A percentile compares a stretch with the other conserved stretches of the same genome.
These are phyloP conservation scores for Hippocampus abdominalis DNA, from an alignment of 2,113 vertebrate genomes.

Conservation along the genomic window DNA sequence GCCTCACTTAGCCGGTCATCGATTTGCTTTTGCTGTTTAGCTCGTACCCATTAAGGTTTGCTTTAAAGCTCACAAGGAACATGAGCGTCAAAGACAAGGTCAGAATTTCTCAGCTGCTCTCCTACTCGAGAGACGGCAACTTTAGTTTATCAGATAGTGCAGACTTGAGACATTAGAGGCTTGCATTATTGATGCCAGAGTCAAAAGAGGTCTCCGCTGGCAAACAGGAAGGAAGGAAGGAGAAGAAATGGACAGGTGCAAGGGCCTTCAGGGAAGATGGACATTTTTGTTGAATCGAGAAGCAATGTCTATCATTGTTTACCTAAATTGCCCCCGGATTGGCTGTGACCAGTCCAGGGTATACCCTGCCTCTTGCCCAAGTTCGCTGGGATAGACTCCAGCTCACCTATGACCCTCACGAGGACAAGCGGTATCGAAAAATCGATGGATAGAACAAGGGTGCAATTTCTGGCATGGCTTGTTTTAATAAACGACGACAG, in stretches of 20 bases:
- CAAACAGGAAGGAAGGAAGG: slow-evolving; percentile 44
- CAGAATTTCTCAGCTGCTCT: slow-evolving; percentile 49
- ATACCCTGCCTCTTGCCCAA: neutral
- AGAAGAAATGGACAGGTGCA: slow-evolving; percentile 34
- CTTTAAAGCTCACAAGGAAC: slow-evolving; percentile 50
- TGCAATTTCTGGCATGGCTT: neutral
- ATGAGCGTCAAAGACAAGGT: slow-evolving; percentile 49
- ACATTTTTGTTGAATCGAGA: slow-evolving; percentile 2
- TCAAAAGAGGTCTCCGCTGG: slow-evolving; percentile 71
- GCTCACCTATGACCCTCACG: neutral
- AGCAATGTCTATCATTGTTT: neutral
- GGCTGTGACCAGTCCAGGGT: too few species aligned
- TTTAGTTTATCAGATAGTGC: slow-evolving; percentile 68
- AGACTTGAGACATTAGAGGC: slow-evolving; percentile 64
- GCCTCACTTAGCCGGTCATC: slow-evolving; percentile 56
- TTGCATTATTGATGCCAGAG: slow-evolving; percentile 73
- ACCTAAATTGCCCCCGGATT: too few species aligned
- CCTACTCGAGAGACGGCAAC: slow-evolving; percentile 50
- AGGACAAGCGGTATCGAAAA: neutral
- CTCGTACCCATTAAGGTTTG: slow-evolving; percentile 48
- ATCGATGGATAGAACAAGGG: neutral
- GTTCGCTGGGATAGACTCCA: neutral
- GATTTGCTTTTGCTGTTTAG: slow-evolving; percentile 59
- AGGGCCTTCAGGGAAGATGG: neutral
- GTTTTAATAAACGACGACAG: too few species aligned